Evolutionary conservation across 2,113 vertebrate species (phyloP), one percentile per base, ranked within the genome.

Genomic region (Oceanites oceanicus): DNA sequence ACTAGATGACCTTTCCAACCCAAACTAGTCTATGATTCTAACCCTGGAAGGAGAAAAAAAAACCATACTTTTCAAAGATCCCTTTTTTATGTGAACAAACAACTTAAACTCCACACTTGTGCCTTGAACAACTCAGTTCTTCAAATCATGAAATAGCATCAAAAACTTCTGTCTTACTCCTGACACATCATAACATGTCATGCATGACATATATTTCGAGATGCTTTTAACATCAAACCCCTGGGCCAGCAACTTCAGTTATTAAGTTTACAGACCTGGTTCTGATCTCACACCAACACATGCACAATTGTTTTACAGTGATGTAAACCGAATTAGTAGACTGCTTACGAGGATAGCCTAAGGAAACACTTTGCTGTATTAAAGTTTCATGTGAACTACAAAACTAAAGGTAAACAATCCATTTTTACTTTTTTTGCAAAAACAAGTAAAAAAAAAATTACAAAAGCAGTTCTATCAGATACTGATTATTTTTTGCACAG

Each of bases 191-290:
- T 0, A 0, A 42, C 4, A 25, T 6, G 9, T 14, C 49, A 71
- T 0, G 1, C n/a, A 45, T 12, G 5, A 76, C 3, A 0, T 3
- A 32, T 10, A 55, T 27, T 63, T 67, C 34, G 77, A 86, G n/a
- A 23, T 15, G 15, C 17, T 94, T 86, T 59, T 88, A 58, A 82
- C 21, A 73, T 42, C 38, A 52, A 25, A 83, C 32, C 66, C 38
- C 42, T 71, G 34, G 38, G 7, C 14, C 23, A 88, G 50, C 13
- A 86, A 52, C 17, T 73, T 79, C 56, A 47, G 34, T 21, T 65
- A 36, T 5, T 61, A 65, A 49, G 27, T 58, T 58, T 45, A 59
- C 19, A 9, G 32, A 22, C 10, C 38, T 50, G 19, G 23, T 80
- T 77, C 79, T 84, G 61, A 86, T 62, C 30, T 30, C 29, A 55